Evolutionary conservation across 2,888 invertebrate species (phyloP), one percentile per base, ranked within the genome.

Genomic region (Pocota personata): DNA sequence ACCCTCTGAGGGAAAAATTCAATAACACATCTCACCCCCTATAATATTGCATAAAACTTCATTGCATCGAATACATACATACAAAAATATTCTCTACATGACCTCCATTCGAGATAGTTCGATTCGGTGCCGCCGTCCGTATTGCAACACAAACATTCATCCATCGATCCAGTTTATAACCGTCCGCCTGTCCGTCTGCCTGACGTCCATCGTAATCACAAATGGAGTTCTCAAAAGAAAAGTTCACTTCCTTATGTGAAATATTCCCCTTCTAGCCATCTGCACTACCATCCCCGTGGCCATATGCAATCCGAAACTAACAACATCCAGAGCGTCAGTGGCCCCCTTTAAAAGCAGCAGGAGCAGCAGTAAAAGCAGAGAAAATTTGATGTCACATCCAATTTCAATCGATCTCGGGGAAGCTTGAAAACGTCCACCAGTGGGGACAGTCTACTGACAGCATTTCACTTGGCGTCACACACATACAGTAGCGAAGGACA

Each of bases 351-450:
- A 24, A 19, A 52, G 62, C 62, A 72, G 62, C 52, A 80, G 50
- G 62, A 71, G 57, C 40, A 78, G 50, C 40, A 84, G 57, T 24
- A 48, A 72, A 73, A 86, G 76, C 76, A 66, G 55, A 87, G 87
- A 88, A 88, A 88, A 88, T 87, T 88, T 89, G 84, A 88, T 89
- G 89, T 89, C 88, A 89, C 88, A 88, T 88, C 88, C 89, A 89
- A 88, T 89, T 88, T 88, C 88, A 88, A 89, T 89, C 88, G 89
- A 89, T 89, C 89, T 88, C 87, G 86, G 77, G 84, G 87, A 87
- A 84, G 83, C 82, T 87, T 82, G 87, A 88, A 87, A 88, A 88
- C 69, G 88, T 88, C 89, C 88, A 88, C 88, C 88, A 87, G 80
- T 87, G 64, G 88, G 88, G 89, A 88, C 88, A 88, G 87, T 84